phyloP scores from a whole-genome alignment of 2,888 invertebrate genomes.

The Dinocampus coccinellae region DNA sequence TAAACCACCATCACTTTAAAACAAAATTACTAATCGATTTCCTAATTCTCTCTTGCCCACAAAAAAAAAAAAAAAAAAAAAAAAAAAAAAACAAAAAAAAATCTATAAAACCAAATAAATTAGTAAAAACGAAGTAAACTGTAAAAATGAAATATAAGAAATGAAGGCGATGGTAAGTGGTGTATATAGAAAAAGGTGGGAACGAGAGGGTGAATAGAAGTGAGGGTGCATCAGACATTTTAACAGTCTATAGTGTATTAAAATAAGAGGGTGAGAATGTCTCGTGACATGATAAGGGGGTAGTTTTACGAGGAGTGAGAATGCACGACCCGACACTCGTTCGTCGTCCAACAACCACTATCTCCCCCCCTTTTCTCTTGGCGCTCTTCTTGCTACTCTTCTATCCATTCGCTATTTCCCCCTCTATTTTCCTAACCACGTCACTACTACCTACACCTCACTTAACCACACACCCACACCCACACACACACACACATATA shows the following conservation, averaged over 20 bases:
- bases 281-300: slow-evolving; percentile 42
- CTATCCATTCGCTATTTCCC: too few relatives aligned
- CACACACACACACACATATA: too few relatives aligned
- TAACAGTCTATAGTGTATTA: background rate
- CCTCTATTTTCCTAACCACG: background rate
- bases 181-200: background rate
- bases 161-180: background rate
- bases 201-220: background rate
- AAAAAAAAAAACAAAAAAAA: background rate
- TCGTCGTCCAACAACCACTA: slow-evolving; percentile 21
- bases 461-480: background rate
- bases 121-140: too few relatives aligned
- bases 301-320: slow-evolving; percentile 64
- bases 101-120: too few relatives aligned
- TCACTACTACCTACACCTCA: background rate
- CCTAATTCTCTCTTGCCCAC: too few relatives aligned
- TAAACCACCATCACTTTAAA: slow-evolving; percentile 9
- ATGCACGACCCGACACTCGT: slow-evolving; percentile 51
- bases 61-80: too few relatives aligned
- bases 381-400: too few relatives aligned
- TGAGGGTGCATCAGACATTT: background rate
- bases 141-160: background rate
- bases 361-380: too few relatives aligned
- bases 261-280: slow-evolving; percentile 2
- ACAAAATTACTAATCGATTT: slow-evolving; percentile 36